Percentiles rank a stretch among this genome's conserved stretches.
These are phyloP conservation scores for Dendrolimus kikuchii DNA, from an alignment of 1,140 invertebrate genomes.

Conservation along the genomic window DNA sequence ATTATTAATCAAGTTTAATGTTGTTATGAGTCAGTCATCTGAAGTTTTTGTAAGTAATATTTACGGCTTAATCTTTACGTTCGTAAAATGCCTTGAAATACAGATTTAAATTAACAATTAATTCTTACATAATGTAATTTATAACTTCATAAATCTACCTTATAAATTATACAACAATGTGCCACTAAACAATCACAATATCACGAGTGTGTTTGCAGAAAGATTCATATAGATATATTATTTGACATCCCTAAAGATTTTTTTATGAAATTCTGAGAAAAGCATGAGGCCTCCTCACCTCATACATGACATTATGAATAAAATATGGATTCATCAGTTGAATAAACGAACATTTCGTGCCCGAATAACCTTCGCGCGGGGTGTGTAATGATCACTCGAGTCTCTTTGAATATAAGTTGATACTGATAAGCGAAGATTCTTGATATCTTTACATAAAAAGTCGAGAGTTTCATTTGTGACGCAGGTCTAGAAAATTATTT, in stretches of 20 bases:
- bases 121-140: no score
- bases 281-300: constrained; percentile 22
- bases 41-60: no score
- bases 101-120: no score
- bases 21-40: no score
- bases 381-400: constrained; percentile 24
- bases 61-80: no score
- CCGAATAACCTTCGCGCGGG: constrained; percentile 24
- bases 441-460: neutral
- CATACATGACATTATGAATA: constrained; percentile 43
- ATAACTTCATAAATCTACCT: no score
- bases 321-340: constrained; percentile 51
- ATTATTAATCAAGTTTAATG: no score
- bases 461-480: neutral
- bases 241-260: constrained; percentile 17
- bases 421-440: neutral
- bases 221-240: constrained; percentile 22
- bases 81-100: no score
- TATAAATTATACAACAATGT: neutral
- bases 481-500: no score
- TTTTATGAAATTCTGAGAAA: constrained; percentile 22
- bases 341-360: constrained; percentile 39
- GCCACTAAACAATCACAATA: neutral
- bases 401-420: constrained; percentile 13
- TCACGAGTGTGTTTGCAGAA: constrained; percentile 1